A percentile compares a stretch with the other conserved stretches of the same genome.
Evolutionary conservation across 2,888 invertebrate species (phyloP).

Genomic region (Diplolepis rosae): DNA sequence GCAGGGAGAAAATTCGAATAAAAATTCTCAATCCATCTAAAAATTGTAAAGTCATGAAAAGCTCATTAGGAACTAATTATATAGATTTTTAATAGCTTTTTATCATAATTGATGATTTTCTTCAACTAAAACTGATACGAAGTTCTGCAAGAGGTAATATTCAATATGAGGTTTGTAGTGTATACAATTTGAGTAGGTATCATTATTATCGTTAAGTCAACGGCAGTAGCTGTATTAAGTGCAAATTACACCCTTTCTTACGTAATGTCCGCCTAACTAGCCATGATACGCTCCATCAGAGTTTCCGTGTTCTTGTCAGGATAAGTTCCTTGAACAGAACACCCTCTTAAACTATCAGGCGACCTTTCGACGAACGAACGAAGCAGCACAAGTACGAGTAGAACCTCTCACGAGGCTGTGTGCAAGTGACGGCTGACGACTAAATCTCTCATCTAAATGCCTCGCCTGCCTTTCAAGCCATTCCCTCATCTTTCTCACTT

Average conservation of each 20-base stretch:
- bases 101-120: too few relatives aligned
- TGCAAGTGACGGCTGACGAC: conserved; percentile 56
- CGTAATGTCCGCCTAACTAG: conserved; percentile 33
- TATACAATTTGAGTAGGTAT: too few relatives aligned
- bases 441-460: conserved; percentile 57
- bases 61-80: too few relatives aligned
- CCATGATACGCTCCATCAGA: conserved; percentile 10
- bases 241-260: conserved; percentile 41
- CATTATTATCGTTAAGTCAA: too few relatives aligned
- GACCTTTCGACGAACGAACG: conserved; percentile 44
- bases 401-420: conserved; percentile 36
- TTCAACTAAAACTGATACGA: too few relatives aligned
- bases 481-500: conserved; percentile 23
- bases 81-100: too few relatives aligned
- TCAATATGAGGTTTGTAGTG: too few relatives aligned
- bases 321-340: conserved; percentile 10
- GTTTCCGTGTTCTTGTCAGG: conserved; percentile 34
- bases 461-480: conserved; percentile 36
- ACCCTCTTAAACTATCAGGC: conserved; percentile 47
- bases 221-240: conserved; percentile 34
- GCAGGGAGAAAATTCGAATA: too few relatives aligned
- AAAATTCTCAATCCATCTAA: too few relatives aligned
- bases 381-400: conserved; percentile 26
- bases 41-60: too few relatives aligned
- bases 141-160: too few relatives aligned